A percentile compares a stretch with the other conserved stretches of the same genome.
These are phyloP conservation scores for Sciurus niger DNA, from an alignment of 2,113 vertebrate genomes.

Conservation along the genomic window DNA sequence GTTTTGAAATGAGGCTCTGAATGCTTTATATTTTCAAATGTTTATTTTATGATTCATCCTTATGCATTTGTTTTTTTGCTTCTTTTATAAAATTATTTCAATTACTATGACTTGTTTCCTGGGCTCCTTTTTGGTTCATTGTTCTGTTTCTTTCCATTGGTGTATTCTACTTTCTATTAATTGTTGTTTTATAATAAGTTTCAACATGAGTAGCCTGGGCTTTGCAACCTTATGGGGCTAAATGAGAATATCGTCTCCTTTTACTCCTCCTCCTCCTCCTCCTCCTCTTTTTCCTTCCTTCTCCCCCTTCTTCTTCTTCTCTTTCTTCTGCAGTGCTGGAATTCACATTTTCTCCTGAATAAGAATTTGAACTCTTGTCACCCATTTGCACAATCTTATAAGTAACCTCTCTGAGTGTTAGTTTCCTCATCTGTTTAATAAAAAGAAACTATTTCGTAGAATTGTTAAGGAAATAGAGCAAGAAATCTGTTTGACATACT, in stretches of 20 bases:
- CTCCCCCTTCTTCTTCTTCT: no score
- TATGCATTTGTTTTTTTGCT: conserved; percentile 9
- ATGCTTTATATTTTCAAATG: conserved; percentile 24
- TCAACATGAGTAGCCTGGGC: not conserved
- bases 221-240: not conserved
- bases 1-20: conserved; percentile 41
- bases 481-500: not conserved
- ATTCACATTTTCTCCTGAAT: not conserved
- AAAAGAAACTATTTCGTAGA: conserved; percentile 47
- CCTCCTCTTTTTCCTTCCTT: not conserved
- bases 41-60: conserved; percentile 28
- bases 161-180: conserved; percentile 17
- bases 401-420: not conserved
- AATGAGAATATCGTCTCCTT: no score
- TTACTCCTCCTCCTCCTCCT: not conserved
- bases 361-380: conserved; percentile 21
- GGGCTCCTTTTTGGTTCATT: not conserved
- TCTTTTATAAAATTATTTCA: conserved; percentile 3
- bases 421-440: conserved; percentile 40
- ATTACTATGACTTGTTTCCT: conserved; percentile 17
- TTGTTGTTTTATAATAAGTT: conserved; percentile 31
- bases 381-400: not conserved
- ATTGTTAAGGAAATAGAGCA: conserved; percentile 19
- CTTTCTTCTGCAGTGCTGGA: no score
- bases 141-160: conserved; percentile 46